Percentiles rank a stretch among this genome's conserved stretches.
These are phyloP conservation scores for Brachionus sp. DNA, from an alignment of 1,140 invertebrate species.

Conservation along the genomic window DNA sequence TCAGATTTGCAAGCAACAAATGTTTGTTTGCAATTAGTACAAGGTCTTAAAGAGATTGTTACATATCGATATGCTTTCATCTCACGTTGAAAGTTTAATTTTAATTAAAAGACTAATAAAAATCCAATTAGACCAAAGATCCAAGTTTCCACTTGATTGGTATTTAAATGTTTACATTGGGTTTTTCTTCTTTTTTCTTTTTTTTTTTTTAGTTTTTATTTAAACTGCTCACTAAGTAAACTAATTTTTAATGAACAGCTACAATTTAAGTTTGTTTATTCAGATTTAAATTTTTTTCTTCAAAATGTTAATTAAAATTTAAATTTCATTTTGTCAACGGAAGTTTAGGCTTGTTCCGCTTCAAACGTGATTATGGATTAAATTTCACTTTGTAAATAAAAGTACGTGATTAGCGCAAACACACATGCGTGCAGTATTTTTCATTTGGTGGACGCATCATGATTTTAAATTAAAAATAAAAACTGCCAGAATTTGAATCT, in stretches of 20 bases:
- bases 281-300: not conserved
- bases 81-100: not conserved
- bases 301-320: conserved; percentile 1
- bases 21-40: not conserved
- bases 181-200: not conserved
- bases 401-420: not conserved
- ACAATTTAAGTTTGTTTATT: not conserved
- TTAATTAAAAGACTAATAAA: conserved; percentile 12
- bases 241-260: conserved; percentile 3
- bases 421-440: not conserved
- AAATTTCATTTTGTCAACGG: not conserved
- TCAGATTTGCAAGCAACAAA: not conserved
- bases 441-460: not conserved
- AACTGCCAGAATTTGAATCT: conserved; percentile 1
- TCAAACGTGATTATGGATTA: conserved; percentile 2
- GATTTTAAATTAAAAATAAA: not conserved
- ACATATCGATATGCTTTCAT: not conserved
- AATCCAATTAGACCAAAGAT: not conserved
- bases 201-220: not conserved
- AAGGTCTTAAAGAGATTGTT: not conserved
- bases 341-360: not conserved
- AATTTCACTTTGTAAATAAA: not conserved
- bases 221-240: not conserved
- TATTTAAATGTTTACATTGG: not conserved
- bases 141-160: not conserved